Evolutionary conservation across 1,140 invertebrate genomes (phyloP), one percentile per base, ranked within the genome.

Genomic region (Ditylenchus dipsaci): DNA sequence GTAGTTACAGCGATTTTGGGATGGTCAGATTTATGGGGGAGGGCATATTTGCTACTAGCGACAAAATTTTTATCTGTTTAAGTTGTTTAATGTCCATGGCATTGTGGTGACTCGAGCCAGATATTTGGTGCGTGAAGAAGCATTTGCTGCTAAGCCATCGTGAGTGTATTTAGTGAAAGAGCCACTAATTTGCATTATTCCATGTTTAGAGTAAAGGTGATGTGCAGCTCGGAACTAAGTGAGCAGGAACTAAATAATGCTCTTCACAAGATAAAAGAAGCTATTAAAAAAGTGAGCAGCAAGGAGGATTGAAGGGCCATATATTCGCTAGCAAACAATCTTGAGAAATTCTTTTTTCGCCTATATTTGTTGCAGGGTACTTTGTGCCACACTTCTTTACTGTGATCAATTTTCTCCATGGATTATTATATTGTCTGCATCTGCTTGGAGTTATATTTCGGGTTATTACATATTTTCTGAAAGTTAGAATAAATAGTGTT

Each of bases 71-170:
- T 38, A 38, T 38, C 33, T 38, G 33, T 23, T 29, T 11, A 17
- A 76, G 78, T 27, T 82, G 38, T 79, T 76, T 60, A 56, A 68
- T 19, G n/a, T 69, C 8, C 49, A 53, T 8, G 58, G 53, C 1
- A 66, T 81, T 33, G 27, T 82, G 23, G 42, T 80, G n/a, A 72
- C 80, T 15, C 43, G 77, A 43, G 77, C 80, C 15, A 62, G 72
- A 21, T 81, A 81, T 64, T 58, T 81, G n/a, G 74, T 66, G 1
- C 63, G 80, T 29, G 75, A 76, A 33, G 80, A 81, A 63, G 15
- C 56, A n/a, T 81, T 81, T 59, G 63, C 71, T 21, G 53, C 69
- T 53, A 57, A 68, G n/a, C 49, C 62, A 1, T 56, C 69, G 74
- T 75, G 60, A 76, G 63, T 63, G 15, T 26, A 9, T 42, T 29